These are phyloP conservation scores for Hydropsyche tenuis DNA, from an alignment of 1,140 invertebrate species.

Conservation along the genomic window DNA sequence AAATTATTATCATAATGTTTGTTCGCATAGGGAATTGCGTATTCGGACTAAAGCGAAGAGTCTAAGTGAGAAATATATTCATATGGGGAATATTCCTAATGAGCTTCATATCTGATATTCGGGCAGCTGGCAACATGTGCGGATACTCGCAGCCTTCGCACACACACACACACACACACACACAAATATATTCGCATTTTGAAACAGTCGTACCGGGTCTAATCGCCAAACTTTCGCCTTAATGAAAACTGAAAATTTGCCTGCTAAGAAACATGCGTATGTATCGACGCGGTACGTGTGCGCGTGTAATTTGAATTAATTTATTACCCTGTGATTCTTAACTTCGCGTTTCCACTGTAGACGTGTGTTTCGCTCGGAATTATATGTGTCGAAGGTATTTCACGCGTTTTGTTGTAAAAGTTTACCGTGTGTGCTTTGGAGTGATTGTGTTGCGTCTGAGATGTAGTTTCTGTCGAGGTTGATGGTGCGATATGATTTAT, in stretches of 20 bases:
- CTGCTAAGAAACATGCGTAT: conserved; percentile 5
- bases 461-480: no score
- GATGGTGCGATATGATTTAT: no score
- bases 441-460: no score
- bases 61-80: conserved; percentile 21
- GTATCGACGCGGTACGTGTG: conserved; percentile 6
- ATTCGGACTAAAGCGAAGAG: conserved; percentile 1
- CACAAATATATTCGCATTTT: neutral
- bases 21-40: conserved; percentile 5
- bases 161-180: neutral
- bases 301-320: neutral
- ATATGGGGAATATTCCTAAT: conserved; percentile 22
- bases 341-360: no score
- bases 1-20: neutral
- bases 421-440: no score
- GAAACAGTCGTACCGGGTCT: conserved; percentile 13
- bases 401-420: no score
- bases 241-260: conserved; percentile 23
- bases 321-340: no score
- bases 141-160: neutral
- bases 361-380: no score
- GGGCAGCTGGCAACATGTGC: conserved; percentile 10
- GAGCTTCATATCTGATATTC: conserved; percentile 10
- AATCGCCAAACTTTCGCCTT: conserved; percentile 19
- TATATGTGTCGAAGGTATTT: no score